These are phyloP conservation scores for Adelphocoris suturalis DNA, from an alignment of 2,888 invertebrate genomes.

Conservation along the genomic window DNA sequence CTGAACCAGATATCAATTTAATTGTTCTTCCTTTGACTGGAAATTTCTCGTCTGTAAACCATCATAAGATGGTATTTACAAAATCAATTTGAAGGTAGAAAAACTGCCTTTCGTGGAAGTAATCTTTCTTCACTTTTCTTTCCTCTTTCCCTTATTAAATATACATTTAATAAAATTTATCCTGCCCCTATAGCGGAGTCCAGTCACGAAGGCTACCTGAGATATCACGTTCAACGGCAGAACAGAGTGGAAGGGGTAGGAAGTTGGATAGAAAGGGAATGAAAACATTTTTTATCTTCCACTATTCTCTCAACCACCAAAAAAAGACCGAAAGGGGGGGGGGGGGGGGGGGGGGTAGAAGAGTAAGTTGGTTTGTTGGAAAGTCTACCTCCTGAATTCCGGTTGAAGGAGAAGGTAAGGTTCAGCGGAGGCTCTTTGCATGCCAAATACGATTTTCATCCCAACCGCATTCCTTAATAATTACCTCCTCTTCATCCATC, in stretches of 20 bases:
- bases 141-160: slow-evolving; percentile 32
- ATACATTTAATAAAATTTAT: slow-evolving; percentile 50
- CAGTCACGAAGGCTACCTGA: slow-evolving; percentile 46
- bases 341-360: background rate
- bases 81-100: background rate
- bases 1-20: no score
- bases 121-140: slow-evolving; percentile 12
- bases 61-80: background rate
- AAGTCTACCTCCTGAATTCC: background rate
- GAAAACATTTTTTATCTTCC: slow-evolving; percentile 43
- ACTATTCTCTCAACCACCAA: slow-evolving; percentile 17
- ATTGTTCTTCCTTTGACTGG: no score
- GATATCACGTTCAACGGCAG: slow-evolving; percentile 43
- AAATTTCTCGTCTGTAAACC: no score
- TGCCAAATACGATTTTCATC: background rate
- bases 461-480: background rate
- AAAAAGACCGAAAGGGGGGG: no score
- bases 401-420: background rate
- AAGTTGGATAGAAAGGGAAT: slow-evolving; percentile 24
- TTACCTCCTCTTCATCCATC: background rate
- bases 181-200: background rate
- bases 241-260: background rate
- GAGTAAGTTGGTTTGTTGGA: background rate
- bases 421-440: background rate
- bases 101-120: background rate